phyloP scores from a whole-genome alignment of 1,140 invertebrate genomes.

The Achatina immaculata region DNA sequence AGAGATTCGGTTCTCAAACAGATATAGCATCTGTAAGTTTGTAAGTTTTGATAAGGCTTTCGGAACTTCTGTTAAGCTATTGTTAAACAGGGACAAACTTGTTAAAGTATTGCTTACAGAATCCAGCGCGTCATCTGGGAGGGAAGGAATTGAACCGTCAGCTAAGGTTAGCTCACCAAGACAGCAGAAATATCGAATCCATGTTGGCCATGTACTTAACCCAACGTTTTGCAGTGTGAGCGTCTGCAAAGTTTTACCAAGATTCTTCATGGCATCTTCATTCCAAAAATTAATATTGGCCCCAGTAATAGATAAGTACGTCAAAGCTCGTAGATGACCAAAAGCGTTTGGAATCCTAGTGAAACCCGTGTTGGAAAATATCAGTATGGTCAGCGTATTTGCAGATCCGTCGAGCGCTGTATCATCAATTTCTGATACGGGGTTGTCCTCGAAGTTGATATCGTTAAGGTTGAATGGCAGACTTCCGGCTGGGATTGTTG shows the following conservation, averaged over 20 bases:
- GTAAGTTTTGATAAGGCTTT: too few species aligned
- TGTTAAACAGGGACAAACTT: background rate
- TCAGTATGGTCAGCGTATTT: background rate
- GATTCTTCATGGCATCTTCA: background rate
- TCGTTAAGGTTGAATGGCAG: background rate
- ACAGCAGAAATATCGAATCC: background rate
- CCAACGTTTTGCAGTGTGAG: background rate
- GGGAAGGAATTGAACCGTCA: background rate
- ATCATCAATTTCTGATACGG: background rate
- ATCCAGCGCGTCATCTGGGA: background rate
- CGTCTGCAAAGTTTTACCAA: background rate
- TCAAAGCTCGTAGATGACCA: background rate
- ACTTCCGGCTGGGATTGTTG: background rate
- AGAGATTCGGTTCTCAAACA: too few species aligned
- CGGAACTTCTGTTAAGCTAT: too few species aligned
- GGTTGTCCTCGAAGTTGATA: background rate
- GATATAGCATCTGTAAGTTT: too few species aligned
- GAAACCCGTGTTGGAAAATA: background rate
- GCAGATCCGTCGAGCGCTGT: background rate
- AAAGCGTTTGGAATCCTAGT: background rate
- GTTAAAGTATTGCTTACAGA: background rate
- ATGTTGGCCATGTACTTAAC: background rate
- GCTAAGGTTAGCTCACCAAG: background rate
- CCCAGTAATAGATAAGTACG: background rate
- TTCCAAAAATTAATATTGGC: background rate